phyloP scores from a whole-genome alignment of 2,888 invertebrate genomes.

The Oligia strigilis region DNA sequence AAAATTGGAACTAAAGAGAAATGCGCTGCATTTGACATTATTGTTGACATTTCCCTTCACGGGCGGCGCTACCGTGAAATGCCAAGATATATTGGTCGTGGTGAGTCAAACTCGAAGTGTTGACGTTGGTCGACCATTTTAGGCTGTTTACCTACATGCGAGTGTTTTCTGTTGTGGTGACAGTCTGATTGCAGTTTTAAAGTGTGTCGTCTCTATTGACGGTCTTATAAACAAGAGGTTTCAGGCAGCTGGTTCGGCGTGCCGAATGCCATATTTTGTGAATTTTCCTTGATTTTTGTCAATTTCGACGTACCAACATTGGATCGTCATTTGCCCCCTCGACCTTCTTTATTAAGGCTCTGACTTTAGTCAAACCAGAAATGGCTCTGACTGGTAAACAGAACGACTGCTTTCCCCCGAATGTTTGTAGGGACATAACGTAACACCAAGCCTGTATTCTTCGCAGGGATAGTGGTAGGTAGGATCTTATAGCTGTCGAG shows the following conservation, averaged over 20 bases:
- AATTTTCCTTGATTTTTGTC: neutral
- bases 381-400: neutral
- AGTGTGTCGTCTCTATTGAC: neutral
- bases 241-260: neutral
- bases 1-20: conserved; percentile 16
- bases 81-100: conserved; percentile 30
- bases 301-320: neutral
- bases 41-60: conserved; percentile 39
- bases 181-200: conserved; percentile 32
- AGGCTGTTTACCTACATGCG: conserved; percentile 1
- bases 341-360: neutral
- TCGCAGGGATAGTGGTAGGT: neutral
- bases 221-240: conserved; percentile 6
- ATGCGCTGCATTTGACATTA: conserved; percentile 33
- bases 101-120: conserved; percentile 30
- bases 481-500: neutral
- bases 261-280: neutral
- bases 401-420: neutral
- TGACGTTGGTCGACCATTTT: conserved; percentile 48
- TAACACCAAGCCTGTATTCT: neutral
- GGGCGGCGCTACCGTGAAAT: conserved; percentile 37
- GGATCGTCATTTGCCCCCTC: no score
- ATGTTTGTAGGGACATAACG: neutral
- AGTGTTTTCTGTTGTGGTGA: conserved; percentile 10
- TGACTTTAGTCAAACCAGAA: neutral